A percentile compares a stretch with the other conserved stretches of the same genome.
These are phyloP conservation scores for Atrina japonica DNA, from an alignment of 2,888 invertebrate species.

Conservation along the genomic window DNA sequence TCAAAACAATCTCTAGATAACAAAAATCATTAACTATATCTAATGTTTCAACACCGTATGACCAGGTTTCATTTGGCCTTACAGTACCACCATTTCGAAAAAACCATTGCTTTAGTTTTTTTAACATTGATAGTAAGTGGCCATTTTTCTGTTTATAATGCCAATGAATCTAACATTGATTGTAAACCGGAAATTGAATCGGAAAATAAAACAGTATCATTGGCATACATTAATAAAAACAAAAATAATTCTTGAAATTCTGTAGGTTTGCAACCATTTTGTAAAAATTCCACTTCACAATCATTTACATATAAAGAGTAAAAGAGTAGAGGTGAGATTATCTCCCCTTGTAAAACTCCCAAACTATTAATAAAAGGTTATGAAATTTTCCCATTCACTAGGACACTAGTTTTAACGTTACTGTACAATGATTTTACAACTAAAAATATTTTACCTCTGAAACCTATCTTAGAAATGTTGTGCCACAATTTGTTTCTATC, in stretches of 20 bases:
- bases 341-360: conserved; percentile 39
- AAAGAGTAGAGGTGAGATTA: conserved; percentile 23
- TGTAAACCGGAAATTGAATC: conserved; percentile 17
- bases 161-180: conserved; percentile 17
- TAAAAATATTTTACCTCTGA: conserved; percentile 35
- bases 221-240: conserved; percentile 22
- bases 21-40: conserved; percentile 14
- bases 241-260: conserved; percentile 20
- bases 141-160: conserved; percentile 23
- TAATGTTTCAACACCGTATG: neutral
- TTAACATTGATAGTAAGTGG: conserved; percentile 7
- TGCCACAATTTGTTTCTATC: conserved; percentile 41
- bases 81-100: conserved; percentile 28
- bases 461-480: conserved; percentile 38
- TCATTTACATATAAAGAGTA: conserved; percentile 31
- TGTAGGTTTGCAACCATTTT: neutral
- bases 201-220: conserved; percentile 26
- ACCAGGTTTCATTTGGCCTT: neutral
- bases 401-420: conserved; percentile 40
- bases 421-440: conserved; percentile 38
- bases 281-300: conserved; percentile 16
- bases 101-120: conserved; percentile 30
- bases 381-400: conserved; percentile 19
- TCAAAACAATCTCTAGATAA: conserved; percentile 17
- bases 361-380: conserved; percentile 28